Evolutionary conservation across 2,113 vertebrate genomes (phyloP).

Genomic region (Nibea coibor): DNA sequence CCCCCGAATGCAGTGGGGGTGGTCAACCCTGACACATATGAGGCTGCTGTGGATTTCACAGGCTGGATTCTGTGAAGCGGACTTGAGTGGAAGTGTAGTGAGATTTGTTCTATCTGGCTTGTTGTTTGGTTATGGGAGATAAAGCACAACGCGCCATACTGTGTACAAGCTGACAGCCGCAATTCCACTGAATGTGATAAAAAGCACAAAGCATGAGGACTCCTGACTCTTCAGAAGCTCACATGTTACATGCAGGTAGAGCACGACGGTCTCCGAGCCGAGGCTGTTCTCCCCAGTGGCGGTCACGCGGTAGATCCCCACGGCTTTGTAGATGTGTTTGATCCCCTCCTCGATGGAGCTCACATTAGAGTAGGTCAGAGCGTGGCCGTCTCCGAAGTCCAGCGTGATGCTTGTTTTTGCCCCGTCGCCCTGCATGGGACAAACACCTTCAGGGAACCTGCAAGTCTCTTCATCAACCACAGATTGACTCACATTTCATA

Average conservation of each 20-base stretch:
- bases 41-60: conserved; percentile 1
- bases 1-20: conserved; percentile 37
- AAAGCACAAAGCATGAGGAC: conserved; percentile 10
- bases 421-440: conserved; percentile 88
- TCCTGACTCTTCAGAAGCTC: conserved; percentile 63
- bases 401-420: conserved; percentile 93
- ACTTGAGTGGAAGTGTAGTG: conserved; percentile 54
- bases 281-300: conserved; percentile 92
- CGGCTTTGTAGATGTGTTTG: conserved; percentile 92
- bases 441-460: background rate
- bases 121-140: conserved; percentile 67
- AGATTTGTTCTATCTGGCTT: conserved; percentile 65
- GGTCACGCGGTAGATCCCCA: conserved; percentile 94
- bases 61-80: conserved; percentile 19
- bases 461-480: background rate
- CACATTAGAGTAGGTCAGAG: conserved; percentile 94
- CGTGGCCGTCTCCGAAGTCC: conserved; percentile 95
- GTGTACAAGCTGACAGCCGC: conserved; percentile 31
- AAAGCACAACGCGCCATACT: conserved; percentile 19
- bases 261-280: conserved; percentile 90
- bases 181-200: conserved; percentile 36
- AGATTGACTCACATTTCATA: background rate
- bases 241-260: conserved; percentile 97
- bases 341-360: conserved; percentile 96
- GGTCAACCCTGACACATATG: conserved; percentile 44